These are phyloP conservation scores for Cranoglanis bouderius DNA, from an alignment of 2,113 vertebrate species.

Conservation along the genomic window DNA sequence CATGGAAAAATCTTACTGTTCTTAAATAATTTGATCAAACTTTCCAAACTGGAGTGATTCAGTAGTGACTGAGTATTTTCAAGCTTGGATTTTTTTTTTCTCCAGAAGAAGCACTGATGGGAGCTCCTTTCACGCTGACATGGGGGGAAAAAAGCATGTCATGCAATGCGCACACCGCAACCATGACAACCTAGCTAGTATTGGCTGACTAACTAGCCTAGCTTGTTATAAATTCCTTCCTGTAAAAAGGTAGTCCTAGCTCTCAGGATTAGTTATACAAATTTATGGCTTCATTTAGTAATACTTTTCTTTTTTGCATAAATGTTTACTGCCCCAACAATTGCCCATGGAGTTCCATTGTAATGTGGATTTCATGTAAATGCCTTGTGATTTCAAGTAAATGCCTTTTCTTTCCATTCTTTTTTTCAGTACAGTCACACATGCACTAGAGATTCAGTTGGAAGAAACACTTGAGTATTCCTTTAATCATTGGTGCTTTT, in stretches of 20 bases:
- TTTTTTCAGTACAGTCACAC: background rate
- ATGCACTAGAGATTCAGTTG: background rate
- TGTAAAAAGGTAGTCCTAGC: background rate
- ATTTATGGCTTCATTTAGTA: background rate
- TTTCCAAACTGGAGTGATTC: background rate
- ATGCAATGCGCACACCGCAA: background rate
- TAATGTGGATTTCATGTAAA: background rate
- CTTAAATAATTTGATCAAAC: background rate
- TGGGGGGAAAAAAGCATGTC: background rate
- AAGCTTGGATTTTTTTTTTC: too few relatives aligned
- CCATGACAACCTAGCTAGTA: background rate
- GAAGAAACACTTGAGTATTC: background rate
- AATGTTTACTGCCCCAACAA: background rate
- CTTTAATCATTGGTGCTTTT: slow-evolving; percentile 22
- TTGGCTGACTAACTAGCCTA: background rate
- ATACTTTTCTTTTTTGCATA: background rate
- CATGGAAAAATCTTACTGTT: background rate
- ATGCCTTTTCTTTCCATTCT: background rate
- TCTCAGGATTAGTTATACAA: background rate
- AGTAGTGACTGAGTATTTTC: background rate
- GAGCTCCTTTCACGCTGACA: background rate
- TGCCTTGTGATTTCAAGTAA: background rate
- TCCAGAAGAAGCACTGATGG: background rate
- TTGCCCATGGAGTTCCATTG: background rate
- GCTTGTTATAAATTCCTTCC: background rate